Evolutionary conservation across 2,113 vertebrate species (phyloP), one percentile per base, ranked within the genome.

Genomic region (Callospermophilus lateralis): DNA sequence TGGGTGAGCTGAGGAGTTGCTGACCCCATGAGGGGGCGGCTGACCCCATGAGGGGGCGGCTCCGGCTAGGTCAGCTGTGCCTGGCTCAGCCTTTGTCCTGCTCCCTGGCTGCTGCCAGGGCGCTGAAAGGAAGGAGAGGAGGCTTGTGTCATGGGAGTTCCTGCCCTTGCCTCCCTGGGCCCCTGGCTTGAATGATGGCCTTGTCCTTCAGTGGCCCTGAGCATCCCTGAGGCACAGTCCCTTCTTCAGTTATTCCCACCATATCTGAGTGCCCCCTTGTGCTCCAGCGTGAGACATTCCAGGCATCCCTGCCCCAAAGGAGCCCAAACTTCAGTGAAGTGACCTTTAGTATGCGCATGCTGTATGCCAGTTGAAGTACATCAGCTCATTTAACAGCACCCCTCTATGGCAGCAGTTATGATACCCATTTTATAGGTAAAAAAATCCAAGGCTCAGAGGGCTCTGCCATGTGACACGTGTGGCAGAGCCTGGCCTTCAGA

Each of bases 11-110:
- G 42, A 24, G 51, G 84, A 26, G 6, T 42, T 42, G 13, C 81
- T 42, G 42, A n/a, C 16, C 48, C 17, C 6, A 30, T 22, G 22
- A 80, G 79, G 51, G 84, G 22, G 6, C 37, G 37, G 13, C 81
- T 37, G 37, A n/a, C 16, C 55, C 17, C 6, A 32, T 22, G 22
- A 81, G 15, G 85, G 9, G 6, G 28, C 2, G 0, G 0, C 26
- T 19, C n/a, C 74, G 53, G 45, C 45, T 45, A 45, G 45, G 45
- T 37, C 6, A 26, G 51, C 53, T 19, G 2, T 30, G n/a, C 24
- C n/a, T 5, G 9, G 16, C 30, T 48, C 51, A n/a, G 63, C 58
- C 73, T 61, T 26, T 39, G 11, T 45, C 67, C 74, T 65, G 30
- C 39, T 42, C 24, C 12, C 37, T 48, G 34, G 79, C 2, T 0